These are phyloP conservation scores for Pao palembangensis DNA, from an alignment of 2,113 vertebrate genomes.

Conservation along the genomic window DNA sequence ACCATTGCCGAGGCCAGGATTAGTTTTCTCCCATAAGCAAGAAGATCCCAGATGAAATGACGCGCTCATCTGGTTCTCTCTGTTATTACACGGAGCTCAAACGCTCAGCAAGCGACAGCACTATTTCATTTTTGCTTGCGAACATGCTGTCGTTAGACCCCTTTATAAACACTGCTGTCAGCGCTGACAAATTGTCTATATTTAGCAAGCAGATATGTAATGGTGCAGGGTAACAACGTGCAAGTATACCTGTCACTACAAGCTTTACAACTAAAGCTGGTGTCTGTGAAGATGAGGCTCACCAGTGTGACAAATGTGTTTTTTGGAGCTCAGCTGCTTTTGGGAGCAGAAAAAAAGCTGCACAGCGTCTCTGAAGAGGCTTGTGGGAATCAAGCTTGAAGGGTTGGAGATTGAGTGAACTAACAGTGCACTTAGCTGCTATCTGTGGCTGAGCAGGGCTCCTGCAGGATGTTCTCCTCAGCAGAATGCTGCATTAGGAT, in stretches of 20 bases:
- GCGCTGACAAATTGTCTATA: too few relatives aligned
- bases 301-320: conserved; percentile 49
- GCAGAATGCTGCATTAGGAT: conserved; percentile 39
- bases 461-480: conserved; percentile 29
- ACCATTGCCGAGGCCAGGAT: too few relatives aligned
- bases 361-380: conserved; percentile 45
- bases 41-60: too few relatives aligned
- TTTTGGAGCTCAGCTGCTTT: conserved; percentile 54
- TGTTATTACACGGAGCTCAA: too few relatives aligned
- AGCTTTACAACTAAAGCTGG: conserved; percentile 1
- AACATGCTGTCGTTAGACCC: too few relatives aligned
- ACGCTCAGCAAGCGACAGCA: too few relatives aligned
- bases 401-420: conserved; percentile 51
- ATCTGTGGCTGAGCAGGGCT: conserved; percentile 53
- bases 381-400: conserved; percentile 43
- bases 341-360: conserved; percentile 9
- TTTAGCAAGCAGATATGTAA: neutral
- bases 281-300: conserved; percentile 32
- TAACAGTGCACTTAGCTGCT: conserved; percentile 56
- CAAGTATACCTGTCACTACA: neutral
- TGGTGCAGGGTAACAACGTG: neutral
- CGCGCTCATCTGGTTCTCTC: too few relatives aligned
- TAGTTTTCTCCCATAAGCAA: too few relatives aligned
- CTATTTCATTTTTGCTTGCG: neutral
- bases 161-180: too few relatives aligned